phyloP scores from a whole-genome alignment of 2,888 invertebrate species.

The Hermaeophaga mercurialis region DNA sequence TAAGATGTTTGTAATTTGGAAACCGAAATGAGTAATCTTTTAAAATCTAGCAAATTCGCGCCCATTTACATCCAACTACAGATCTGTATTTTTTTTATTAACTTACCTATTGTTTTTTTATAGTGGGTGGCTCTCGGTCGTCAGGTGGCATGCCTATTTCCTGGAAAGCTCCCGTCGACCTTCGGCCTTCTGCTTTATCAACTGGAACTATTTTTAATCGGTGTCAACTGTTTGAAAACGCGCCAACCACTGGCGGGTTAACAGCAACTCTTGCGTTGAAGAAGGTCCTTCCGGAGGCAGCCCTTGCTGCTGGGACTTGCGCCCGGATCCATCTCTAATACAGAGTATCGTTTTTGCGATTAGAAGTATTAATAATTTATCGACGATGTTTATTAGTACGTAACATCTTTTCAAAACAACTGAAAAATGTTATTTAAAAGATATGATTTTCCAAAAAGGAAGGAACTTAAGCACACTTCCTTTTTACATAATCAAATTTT shows the following conservation, averaged over 20 bases:
- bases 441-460: too few relatives aligned
- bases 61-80: too few relatives aligned
- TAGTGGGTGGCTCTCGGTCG: slow-evolving; percentile 19
- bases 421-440: too few relatives aligned
- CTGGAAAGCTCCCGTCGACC: background rate
- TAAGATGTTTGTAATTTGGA: too few relatives aligned
- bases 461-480: too few relatives aligned
- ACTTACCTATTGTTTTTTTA: background rate
- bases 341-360: slow-evolving; percentile 4
- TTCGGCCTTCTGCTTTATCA: background rate
- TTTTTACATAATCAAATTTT: too few relatives aligned
- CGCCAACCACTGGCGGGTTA: slow-evolving; percentile 39
- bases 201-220: slow-evolving; percentile 18
- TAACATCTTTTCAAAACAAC: too few relatives aligned
- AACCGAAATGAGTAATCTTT: too few relatives aligned
- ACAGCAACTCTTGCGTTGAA: slow-evolving; percentile 19
- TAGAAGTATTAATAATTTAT: too few relatives aligned
- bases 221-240: slow-evolving; percentile 41
- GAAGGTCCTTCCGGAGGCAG: slow-evolving; percentile 21
- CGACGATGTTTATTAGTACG: too few relatives aligned
- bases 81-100: too few relatives aligned
- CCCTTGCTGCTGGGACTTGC: slow-evolving; percentile 29
- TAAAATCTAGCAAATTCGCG: too few relatives aligned
- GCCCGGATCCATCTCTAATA: slow-evolving; percentile 12
- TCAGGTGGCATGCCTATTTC: slow-evolving; percentile 52